These are phyloP conservation scores for Hetaerina americana DNA, from an alignment of 1,140 invertebrate genomes.

Conservation along the genomic window DNA sequence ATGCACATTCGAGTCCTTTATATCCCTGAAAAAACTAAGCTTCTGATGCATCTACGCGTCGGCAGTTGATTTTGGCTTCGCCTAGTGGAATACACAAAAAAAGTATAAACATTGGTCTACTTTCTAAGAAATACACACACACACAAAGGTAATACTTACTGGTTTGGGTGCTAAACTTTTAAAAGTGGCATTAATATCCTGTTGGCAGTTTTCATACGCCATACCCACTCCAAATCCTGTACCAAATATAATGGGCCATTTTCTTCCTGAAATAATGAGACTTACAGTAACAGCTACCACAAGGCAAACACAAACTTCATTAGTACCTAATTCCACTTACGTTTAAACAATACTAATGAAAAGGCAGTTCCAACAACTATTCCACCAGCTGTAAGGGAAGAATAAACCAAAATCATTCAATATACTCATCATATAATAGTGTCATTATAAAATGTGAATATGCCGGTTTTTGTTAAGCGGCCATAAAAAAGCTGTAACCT, in stretches of 20 bases:
- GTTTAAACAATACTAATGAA: constrained; percentile 48
- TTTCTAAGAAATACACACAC: too few relatives aligned
- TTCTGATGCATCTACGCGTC: neutral
- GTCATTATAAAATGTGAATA: too few relatives aligned
- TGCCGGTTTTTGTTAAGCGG: too few relatives aligned
- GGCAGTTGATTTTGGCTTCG: neutral
- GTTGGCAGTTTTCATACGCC: constrained; percentile 63
- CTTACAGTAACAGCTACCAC: neutral
- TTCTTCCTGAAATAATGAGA: constrained; percentile 37
- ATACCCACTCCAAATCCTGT: constrained; percentile 59
- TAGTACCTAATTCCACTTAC: too few relatives aligned
- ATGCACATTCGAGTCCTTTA: too few relatives aligned
- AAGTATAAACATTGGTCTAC: too few relatives aligned
- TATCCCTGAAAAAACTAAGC: neutral
- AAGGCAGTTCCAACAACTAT: constrained; percentile 46
- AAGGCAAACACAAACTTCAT: too few relatives aligned
- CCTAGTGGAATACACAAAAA: too few relatives aligned
- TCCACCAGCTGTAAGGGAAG: constrained; percentile 51
- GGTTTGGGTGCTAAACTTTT: constrained; percentile 5
- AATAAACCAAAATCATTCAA: constrained; percentile 16
- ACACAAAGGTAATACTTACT: too few relatives aligned
- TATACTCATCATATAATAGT: neutral
- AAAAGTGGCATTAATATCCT: constrained; percentile 37
- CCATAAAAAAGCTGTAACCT: too few relatives aligned
- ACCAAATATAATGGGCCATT: constrained; percentile 56